Conservation (phyloP, 1,140 invertebrate genomes). For the Drosophila subobscura region DNA sequence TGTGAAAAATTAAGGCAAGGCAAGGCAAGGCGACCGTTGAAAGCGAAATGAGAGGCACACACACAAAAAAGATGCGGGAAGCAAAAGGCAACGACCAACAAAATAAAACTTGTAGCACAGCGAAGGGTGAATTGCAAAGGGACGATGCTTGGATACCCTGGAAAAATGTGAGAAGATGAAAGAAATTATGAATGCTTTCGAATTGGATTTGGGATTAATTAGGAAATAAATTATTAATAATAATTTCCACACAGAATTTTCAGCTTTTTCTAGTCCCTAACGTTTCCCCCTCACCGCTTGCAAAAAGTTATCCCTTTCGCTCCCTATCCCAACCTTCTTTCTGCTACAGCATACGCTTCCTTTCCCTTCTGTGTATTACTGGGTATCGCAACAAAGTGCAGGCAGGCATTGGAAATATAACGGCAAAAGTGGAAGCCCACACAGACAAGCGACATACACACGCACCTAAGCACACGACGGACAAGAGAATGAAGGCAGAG, state of each 20-base stretch:
- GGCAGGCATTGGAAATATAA: constrained; percentile 61
- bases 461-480: constrained; percentile 1
- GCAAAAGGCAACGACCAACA: constrained; percentile 57
- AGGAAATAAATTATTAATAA: too few relatives aligned
- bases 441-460: neutral
- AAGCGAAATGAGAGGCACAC: constrained; percentile 56
- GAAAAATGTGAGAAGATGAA: too few relatives aligned
- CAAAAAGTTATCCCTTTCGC: too few relatives aligned
- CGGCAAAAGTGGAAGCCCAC: constrained; percentile 51
- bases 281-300: too few relatives aligned
- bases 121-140: constrained; percentile 11
- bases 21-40: constrained; percentile 61
- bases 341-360: too few relatives aligned
- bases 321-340: too few relatives aligned
- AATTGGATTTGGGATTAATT: too few relatives aligned
- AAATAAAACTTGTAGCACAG: constrained; percentile 23
- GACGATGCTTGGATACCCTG: neutral
- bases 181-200: too few relatives aligned
- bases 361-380: neutral
- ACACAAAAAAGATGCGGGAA: constrained; percentile 68
- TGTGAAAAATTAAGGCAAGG: constrained; percentile 77
- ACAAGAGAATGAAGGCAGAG: constrained; percentile 31
- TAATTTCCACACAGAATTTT: too few relatives aligned
- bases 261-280: too few relatives aligned
- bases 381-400: constrained; percentile 28